Evolutionary conservation across 2,888 invertebrate genomes (phyloP), one percentile per base, ranked within the genome.

Genomic region (Pecten maximus): DNA sequence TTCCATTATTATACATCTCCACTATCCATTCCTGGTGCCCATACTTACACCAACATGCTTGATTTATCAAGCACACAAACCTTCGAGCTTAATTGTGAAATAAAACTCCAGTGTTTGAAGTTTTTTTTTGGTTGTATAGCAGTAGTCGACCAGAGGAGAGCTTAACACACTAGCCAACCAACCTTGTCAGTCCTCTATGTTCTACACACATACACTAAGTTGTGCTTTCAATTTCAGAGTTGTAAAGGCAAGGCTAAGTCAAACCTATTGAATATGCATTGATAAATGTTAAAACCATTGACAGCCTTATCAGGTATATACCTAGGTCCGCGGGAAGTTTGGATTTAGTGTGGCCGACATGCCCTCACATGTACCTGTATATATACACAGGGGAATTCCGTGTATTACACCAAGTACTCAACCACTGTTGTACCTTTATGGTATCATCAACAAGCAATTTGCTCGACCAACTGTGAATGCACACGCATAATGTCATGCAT

Each of bases 281-380:
- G 92, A 92, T 90, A 91, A 91, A 92, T 91, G 86, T 39, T 40
- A 48, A 60, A 91, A 90, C 89, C 87, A 87, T 90, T 90, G 89
- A 91, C 88, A 90, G 89, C 91, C 92, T 94, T 94, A 94, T 94
- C 93, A 91, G 88, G 88, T 90, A 90, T 92, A n/a, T n/a, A 89
- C 86, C 48, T 87, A 74, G 88, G 50, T 87, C 87, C 91, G 94
- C 94, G 94, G 94, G 94, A 94, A 94, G 93, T 92, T 91, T 91
- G 89, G 90, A 93, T 92, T 87, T 91, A 91, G 90, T 91, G 74
- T 19, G 44, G 39, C 87, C n/a, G 89, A 92, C 94, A 92, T 91
- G 94, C 93, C 89, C 88, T 87, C 91, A 93, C 94, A 94, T 90
- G 94, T 35, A 74, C 74, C 74, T 74, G 74, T 74, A 74, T 74